Percentiles rank a stretch among this genome's conserved stretches.
phyloP scores from a whole-genome alignment of 2,888 invertebrate genomes.

The Pecten maximus region DNA sequence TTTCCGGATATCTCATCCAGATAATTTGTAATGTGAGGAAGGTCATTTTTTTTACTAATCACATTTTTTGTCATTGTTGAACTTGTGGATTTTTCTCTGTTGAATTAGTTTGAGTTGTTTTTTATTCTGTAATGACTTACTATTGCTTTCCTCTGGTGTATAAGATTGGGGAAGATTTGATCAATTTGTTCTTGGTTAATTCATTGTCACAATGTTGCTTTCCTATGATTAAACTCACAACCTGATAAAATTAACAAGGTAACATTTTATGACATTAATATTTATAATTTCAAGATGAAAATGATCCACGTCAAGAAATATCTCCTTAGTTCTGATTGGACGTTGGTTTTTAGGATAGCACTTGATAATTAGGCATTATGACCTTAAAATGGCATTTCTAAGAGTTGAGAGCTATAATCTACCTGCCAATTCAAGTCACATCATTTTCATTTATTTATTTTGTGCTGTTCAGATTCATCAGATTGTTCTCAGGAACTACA shows the following conservation, averaged over 20 bases:
- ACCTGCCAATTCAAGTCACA: neutral
- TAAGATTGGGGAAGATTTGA: neutral
- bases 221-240: neutral
- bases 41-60: conserved; percentile 17
- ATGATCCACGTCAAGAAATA: no score
- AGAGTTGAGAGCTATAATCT: neutral
- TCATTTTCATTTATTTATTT: neutral
- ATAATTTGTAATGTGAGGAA: neutral
- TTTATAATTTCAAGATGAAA: neutral
- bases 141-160: neutral
- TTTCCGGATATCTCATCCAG: neutral
- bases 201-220: neutral
- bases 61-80: conserved; percentile 4
- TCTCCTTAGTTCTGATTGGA: no score
- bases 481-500: neutral
- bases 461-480: neutral
- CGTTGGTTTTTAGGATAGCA: no score
- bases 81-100: neutral
- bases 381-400: no score
- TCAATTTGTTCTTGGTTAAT: neutral
- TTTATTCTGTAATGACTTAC: neutral
- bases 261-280: neutral
- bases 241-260: neutral
- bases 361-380: no score
- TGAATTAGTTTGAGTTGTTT: neutral